Evolutionary conservation across 2,113 vertebrate genomes (phyloP).

Genomic region (Plestiodon gilberti): DNA sequence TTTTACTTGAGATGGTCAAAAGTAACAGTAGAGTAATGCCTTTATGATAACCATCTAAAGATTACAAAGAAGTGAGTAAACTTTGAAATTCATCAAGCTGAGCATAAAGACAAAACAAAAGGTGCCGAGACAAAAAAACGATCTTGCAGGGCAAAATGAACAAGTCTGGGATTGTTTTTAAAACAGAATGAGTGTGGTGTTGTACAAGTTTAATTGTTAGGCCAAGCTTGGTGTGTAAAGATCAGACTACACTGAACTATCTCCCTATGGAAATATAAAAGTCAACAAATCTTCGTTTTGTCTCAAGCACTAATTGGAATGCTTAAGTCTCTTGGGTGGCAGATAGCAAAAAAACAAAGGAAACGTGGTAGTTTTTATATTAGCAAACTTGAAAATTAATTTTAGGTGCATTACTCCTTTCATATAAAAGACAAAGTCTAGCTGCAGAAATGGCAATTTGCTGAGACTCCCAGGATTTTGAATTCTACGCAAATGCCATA

Average conservation of each 20-base stretch:
- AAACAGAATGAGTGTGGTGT: background rate
- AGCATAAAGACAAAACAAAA: too few species aligned
- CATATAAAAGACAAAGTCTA: constrained; percentile 16
- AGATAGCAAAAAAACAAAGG: too few species aligned
- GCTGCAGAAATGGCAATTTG: too few species aligned
- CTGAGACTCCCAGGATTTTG: background rate
- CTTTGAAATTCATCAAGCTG: background rate
- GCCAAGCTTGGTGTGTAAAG: background rate
- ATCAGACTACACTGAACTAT: background rate
- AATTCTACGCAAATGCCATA: background rate
- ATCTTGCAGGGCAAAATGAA: too few species aligned
- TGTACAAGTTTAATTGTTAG: background rate
- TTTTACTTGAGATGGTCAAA: too few species aligned
- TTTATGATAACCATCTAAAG: background rate
- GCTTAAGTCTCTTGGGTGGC: background rate
- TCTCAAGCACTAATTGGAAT: background rate
- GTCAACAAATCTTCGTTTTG: too few species aligned
- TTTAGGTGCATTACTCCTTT: background rate
- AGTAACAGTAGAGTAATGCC: too few species aligned
- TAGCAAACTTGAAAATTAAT: too few species aligned
- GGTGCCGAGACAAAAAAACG: too few species aligned
- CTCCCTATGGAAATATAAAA: too few species aligned
- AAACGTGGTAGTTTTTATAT: too few species aligned
- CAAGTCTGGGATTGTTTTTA: background rate
- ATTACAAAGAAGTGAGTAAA: background rate